phyloP scores from a whole-genome alignment of 2,113 vertebrate species.

The Cinclus cinclus region DNA sequence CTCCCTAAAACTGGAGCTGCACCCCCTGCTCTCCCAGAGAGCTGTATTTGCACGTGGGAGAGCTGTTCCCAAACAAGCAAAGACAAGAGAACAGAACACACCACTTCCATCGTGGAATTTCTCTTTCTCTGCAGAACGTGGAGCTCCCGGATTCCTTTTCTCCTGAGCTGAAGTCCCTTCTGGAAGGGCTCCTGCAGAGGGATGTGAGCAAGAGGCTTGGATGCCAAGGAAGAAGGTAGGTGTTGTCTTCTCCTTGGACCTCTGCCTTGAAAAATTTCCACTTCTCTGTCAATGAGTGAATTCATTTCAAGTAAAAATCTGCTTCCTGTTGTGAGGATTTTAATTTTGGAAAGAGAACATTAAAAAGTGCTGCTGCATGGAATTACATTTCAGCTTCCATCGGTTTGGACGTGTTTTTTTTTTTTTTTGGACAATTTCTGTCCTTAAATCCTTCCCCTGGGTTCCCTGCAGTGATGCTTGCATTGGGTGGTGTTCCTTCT shows the following conservation, averaged over 20 bases:
- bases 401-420: background rate
- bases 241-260: background rate
- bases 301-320: constrained; percentile 3
- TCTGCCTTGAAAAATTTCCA: constrained; percentile 14
- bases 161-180: constrained; percentile 87
- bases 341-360: constrained; percentile 10
- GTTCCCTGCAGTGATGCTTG: background rate
- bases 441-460: background rate
- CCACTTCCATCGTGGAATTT: accelerated
- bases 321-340: constrained; percentile 8
- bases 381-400: background rate
- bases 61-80: background rate
- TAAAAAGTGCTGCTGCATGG: background rate
- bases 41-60: accelerated
- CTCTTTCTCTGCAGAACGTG: constrained; percentile 80
- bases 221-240: constrained; percentile 90
- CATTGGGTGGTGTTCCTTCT: background rate
- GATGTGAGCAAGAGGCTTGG: constrained; percentile 91
- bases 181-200: constrained; percentile 91
- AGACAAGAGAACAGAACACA: background rate
- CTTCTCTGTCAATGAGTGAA: background rate
- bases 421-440: background rate
- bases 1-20: background rate
- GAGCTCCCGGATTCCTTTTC: constrained; percentile 94
- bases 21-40: background rate